phyloP scores from a whole-genome alignment of 2,113 vertebrate genomes.

The Archilochus colubris region DNA sequence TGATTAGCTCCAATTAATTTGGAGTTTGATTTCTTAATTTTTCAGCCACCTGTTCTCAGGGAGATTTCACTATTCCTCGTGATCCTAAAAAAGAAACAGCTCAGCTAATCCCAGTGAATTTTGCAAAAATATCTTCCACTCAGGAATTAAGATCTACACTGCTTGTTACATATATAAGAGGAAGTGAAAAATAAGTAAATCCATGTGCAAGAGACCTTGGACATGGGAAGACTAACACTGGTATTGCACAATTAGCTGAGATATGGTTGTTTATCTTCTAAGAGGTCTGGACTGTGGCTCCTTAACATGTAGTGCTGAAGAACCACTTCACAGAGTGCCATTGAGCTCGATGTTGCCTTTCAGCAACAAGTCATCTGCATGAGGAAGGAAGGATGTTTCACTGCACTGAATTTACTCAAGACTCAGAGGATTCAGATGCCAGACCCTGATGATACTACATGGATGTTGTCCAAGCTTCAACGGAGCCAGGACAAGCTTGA shows the following conservation, averaged over 20 bases:
- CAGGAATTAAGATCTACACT: neutral
- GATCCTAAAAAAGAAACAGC: neutral
- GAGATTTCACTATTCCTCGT: neutral
- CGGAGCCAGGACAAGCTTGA: neutral
- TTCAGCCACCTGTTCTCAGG: neutral
- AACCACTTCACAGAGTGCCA: neutral
- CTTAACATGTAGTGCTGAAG: neutral
- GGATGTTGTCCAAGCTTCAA: neutral
- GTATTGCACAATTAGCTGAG: neutral
- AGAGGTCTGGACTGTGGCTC: neutral
- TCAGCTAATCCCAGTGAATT: neutral
- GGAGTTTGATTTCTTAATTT: slow-evolving; percentile 39
- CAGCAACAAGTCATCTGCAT: neutral
- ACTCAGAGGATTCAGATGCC: neutral
- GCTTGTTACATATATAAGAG: neutral
- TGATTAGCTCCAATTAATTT: slow-evolving; percentile 41
- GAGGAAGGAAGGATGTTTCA: neutral
- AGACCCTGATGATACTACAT: neutral
- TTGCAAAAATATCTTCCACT: neutral
- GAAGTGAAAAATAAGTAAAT: neutral
- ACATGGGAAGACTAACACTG: neutral
- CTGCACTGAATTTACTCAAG: neutral
- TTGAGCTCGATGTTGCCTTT: neutral
- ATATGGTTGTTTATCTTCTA: neutral
- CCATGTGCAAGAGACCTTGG: neutral